Evolutionary conservation across 1,140 invertebrate species (phyloP), one percentile per base, ranked within the genome.

Genomic region (Thrips palmi): DNA sequence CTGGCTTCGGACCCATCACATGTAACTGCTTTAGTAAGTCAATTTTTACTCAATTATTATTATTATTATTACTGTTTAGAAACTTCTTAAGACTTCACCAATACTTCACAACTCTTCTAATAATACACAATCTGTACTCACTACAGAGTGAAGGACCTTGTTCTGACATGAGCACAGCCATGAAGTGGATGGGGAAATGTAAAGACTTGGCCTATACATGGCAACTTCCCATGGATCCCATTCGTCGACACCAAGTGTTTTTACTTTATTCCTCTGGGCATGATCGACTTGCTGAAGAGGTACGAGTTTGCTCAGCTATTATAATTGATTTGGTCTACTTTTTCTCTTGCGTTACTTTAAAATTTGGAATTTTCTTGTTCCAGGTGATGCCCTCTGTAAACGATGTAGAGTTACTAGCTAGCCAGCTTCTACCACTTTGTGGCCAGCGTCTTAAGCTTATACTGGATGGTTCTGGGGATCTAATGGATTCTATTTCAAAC

Each of bases 251-350:
- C 57, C 74, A 86, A 62, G 68, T 82, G 30, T 69, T 70, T 47
- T 71, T 83, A 48, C 58, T 87, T 11, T 87, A 84, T 52, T 64
- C 67, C 1, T 68, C 69, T 50, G 80, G 80, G 27, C 74, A 76
- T 48, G 83, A 89, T 65, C 63, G 62, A 23, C 52, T 81, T 22
- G 85, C 77, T 17, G 68, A 80, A 54, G 74, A 80, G 55, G 71
- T 85, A 46, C 50, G 39, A 27, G 17, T 21, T 8, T n/a, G 14
- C 14, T 33, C 30, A 36, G 14, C 10, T 35, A 25, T 28, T 23
- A 24, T 43, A 35, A 35, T 35, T 20, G n/a, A 36, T 23, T 17
- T 23, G n/a, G 11, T 19, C 33, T 21, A 8, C 5, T 11, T 33
- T 23, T 20, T 28, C 4, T 19, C 2, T 20, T 39, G 8, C 5